These are phyloP conservation scores for Rostratula benghalensis DNA, from an alignment of 2,113 vertebrate species.

Conservation along the genomic window DNA sequence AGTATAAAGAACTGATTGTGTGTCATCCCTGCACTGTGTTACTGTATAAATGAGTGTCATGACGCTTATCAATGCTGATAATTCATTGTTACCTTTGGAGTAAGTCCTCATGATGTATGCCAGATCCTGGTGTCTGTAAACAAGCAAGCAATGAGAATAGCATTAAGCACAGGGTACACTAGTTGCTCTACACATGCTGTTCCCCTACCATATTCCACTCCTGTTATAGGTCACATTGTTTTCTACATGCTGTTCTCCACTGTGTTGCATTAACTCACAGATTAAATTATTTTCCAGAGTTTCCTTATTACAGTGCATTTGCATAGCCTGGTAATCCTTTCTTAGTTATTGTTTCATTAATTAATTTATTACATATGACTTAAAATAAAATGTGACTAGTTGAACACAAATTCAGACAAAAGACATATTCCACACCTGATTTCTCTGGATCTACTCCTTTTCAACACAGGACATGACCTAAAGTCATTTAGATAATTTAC, in stretches of 20 bases:
- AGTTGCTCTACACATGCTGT: background rate
- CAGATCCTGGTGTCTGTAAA: conserved; percentile 10
- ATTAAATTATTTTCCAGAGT: background rate
- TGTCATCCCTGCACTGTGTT: background rate
- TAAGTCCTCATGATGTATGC: background rate
- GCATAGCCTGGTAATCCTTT: background rate
- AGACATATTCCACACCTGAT: background rate
- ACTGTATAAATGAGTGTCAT: background rate
- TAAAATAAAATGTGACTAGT: background rate
- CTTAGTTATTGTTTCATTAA: background rate
- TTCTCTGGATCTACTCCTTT: background rate
- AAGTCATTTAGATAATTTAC: background rate
- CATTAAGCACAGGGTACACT: background rate
- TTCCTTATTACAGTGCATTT: background rate
- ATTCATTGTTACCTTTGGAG: conserved; percentile 51
- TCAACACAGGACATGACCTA: background rate
- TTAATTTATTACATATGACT: background rate
- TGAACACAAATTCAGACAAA: background rate
- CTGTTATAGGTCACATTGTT: background rate
- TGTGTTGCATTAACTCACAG: background rate
- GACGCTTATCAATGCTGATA: background rate
- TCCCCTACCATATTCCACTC: fast-evolving
- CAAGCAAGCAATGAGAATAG: background rate
- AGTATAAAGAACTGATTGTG: background rate
- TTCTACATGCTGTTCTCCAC: background rate